Evolutionary conservation across 2,888 invertebrate genomes (phyloP), one percentile per base, ranked within the genome.

Genomic region (Eupeodes luniger): DNA sequence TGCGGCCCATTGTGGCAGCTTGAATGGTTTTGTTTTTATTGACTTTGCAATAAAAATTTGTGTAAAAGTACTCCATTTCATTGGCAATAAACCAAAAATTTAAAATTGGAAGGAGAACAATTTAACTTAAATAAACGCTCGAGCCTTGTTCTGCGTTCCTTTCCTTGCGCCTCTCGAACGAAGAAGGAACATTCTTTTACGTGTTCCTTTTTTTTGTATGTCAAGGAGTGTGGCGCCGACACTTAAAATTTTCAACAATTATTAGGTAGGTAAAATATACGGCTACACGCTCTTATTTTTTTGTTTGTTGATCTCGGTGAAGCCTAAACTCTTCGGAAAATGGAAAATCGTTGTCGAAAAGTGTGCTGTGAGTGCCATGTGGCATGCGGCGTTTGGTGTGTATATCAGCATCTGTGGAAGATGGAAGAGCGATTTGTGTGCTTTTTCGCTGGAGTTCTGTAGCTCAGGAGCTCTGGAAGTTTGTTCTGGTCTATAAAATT

Each of bases 201-300:
- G 1, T 79, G 19, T 64, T 47, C 7, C 7, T 47, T 66, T 9
- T 47, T 27, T 27, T 49, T 66, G 19, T 49, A 34, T 66, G 85
- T 85, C 85, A 85, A 70, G 84, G 84, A 84, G 88, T 78, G 80
- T 88, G 88, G 85, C 88, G 85, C 88, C 85, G 81, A 78, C 77
- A 85, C 81, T 88, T 88, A 75, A 74, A 74, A 81, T 85, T 88
- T 83, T 87, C 80, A 69, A 72, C 76, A 77, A 77, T 87, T 79
- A 80, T 53, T 34, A 11, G 40, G 40, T 40, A 40, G 40, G 40
- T 9, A 27, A 27, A 27, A 27, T 27, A 27, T 27, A 40, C 40
- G 40, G 40, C 9, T 40, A 40, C 3, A 14, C 0, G 12, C 51
- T 53, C 27, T 55, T 62, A 69, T 19, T 44, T 67, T 44, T 59